These are phyloP conservation scores for Fulmarus glacialis DNA, from an alignment of 2,113 vertebrate species.

Conservation along the genomic window DNA sequence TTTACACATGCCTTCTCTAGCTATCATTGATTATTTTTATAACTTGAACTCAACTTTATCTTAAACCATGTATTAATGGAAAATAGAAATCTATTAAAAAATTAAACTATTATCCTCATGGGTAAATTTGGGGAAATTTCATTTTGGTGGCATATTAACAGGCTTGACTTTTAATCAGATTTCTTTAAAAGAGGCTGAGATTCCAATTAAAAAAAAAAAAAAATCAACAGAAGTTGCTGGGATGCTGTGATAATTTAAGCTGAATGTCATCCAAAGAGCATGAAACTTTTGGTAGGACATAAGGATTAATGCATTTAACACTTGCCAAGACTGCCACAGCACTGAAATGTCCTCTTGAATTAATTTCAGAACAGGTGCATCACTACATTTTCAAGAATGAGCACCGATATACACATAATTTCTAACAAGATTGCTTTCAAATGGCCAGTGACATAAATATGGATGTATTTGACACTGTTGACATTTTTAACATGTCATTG, in stretches of 20 bases:
- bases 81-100: background rate
- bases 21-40: background rate
- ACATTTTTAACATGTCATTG: background rate
- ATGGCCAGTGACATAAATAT: fast-evolving
- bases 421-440: background rate
- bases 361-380: background rate
- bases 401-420: background rate
- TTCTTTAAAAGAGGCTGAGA: background rate
- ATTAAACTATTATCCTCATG: background rate
- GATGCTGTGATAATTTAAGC: background rate
- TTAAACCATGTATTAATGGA: background rate
- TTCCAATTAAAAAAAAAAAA: fast-evolving
- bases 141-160: background rate
- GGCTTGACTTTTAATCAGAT: background rate
- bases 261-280: slow-evolving; percentile 34
- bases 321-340: slow-evolving; percentile 2
- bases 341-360: background rate
- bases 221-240: background rate
- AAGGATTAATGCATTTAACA: background rate
- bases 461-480: background rate
- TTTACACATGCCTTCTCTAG: background rate
- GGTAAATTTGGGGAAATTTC: background rate
- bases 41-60: background rate
- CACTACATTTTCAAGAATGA: background rate
- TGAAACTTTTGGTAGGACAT: background rate